Conservation (phyloP, 1,140 invertebrate species). For the Eulimnadia texana region DNA sequence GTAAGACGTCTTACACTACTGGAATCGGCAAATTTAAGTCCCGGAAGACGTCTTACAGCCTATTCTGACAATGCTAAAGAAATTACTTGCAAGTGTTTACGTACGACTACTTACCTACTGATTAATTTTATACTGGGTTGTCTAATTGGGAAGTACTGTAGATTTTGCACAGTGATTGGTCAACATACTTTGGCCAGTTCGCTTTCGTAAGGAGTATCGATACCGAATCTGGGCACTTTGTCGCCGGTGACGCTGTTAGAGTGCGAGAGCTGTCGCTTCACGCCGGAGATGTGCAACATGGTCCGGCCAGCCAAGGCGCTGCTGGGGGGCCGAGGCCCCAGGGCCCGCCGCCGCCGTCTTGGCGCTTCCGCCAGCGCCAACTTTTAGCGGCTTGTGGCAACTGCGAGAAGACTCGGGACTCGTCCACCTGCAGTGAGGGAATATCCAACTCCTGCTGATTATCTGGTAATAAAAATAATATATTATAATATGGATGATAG, state of each 20-base stretch:
- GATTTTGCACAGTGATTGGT: no score
- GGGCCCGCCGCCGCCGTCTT: not conserved
- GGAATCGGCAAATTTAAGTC: no score
- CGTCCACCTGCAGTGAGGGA: conserved; percentile 65
- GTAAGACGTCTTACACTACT: no score
- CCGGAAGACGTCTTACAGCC: no score
- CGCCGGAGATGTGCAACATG: conserved; percentile 81
- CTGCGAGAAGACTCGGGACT: no score
- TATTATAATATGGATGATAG: no score
- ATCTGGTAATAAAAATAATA: conserved; percentile 52
- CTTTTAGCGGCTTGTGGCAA: not conserved
- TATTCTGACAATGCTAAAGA: no score
- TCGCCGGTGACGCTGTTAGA: conserved; percentile 83
- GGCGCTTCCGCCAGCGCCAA: conserved; percentile 15
- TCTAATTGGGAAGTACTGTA: no score
- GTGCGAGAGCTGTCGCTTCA: conserved; percentile 69
- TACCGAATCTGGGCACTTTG: conserved; percentile 74
- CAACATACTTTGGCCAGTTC: conserved; percentile 58
- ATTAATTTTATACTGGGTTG: no score
- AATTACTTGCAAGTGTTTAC: no score
- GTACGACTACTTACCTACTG: no score
- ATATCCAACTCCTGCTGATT: conserved; percentile 92
- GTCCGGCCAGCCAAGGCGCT: conserved; percentile 30
- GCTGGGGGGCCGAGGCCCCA: no score
- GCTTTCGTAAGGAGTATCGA: conserved; percentile 76